Base-by-base conservation (phyloP, 2,888 invertebrate genomes). In the Escarpia spicata region DNA sequence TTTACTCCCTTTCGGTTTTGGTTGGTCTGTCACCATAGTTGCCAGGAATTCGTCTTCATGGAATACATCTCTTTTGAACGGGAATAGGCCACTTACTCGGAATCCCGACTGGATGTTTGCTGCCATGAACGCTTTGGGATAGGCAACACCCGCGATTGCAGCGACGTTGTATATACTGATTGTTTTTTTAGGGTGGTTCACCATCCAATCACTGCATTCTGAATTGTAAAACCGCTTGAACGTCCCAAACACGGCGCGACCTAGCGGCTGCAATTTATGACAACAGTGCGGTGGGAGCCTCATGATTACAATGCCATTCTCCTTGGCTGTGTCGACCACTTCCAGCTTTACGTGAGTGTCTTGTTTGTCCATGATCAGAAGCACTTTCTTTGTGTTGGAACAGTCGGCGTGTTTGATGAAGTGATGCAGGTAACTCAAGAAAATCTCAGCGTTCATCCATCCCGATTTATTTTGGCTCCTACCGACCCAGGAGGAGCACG, bases 111-210 rank as follows among this genome's bases (percentile, higher is more conserved):
- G 60, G 19, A 60, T 19, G 60, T 60, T 60, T 60, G 60, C 60
- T 60, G 60, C 0, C 12, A 90, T 43, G 31, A 90, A 89, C 26
- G 19, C 3, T 43, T 60, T 60, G 15, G 12, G 60, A 19, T 60
- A 60, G 60, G 60, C 19, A 60, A 60, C 19, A 4, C 93, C 90
- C n/a, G 91, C 26, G 19, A 92, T 15, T 3, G 44, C 93, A 44
- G 92, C 91, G 10, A 96, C 95, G 92, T 96, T 94, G 93, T 96
- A 96, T 58, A 96, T 96, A 3, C 95, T 95, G 37, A 96, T 94
- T 43, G 95, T 94, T 93, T 95, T 94, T 1, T 96, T 96, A 90
- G 96, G 95, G 93, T 96, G 94, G 91, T 95, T 94, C 43, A 93
- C 31, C 94, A 95, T 92, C 95, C 95, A 96, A 9, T 94, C 91